Base-by-base conservation (phyloP, 1,140 invertebrate genomes). In the Drosophila mauritiana region DNA sequence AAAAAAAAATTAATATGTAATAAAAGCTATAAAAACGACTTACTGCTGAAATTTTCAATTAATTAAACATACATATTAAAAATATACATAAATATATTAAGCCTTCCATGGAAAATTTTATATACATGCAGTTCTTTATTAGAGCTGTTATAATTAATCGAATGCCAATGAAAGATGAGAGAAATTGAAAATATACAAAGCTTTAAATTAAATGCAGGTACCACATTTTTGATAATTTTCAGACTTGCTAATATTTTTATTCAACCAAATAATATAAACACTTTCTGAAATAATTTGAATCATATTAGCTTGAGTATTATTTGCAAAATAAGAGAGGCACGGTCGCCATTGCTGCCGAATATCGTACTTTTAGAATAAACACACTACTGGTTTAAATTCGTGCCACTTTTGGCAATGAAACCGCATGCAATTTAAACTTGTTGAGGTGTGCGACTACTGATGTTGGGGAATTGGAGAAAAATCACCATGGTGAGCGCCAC, bases 1-100 rank as follows among this genome's bases (percentile, higher is more conserved):
- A 4, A 58, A 58, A 65, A 58, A 37, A 12, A 36, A 46, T 52
- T 10, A 40, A 51, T 63, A 46, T 53, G 42, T 51, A 22, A 17
- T 15, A 11, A 34, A 13, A 46, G 5, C 4, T 8, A 42, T 42
- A 17, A 20, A 17, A 34, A 34, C 34, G 0, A 22, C 34, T 3
- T 34, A 34, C 6, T 34, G 6, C 15, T 43, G 15, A 20, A 20
- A 17, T 43, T 20, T 8, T 20, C 3, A 8, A 10, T 4, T 3
- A 34, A 34, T 3, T 22, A 22, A 22, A 22, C 20, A 22, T 22
- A 22, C 0, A 3, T 22, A 3, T 22, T 22, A 22, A 17, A 17
- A 17, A 17, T 17, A 17, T 17, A 17, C 1, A 17, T 17, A 17
- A 22, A 22, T 3, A 22, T 22, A 22, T 22, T 22, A 22, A 22